phyloP scores from a whole-genome alignment of 1,140 invertebrate species.

The Pseudomyrmex flavicornis region DNA sequence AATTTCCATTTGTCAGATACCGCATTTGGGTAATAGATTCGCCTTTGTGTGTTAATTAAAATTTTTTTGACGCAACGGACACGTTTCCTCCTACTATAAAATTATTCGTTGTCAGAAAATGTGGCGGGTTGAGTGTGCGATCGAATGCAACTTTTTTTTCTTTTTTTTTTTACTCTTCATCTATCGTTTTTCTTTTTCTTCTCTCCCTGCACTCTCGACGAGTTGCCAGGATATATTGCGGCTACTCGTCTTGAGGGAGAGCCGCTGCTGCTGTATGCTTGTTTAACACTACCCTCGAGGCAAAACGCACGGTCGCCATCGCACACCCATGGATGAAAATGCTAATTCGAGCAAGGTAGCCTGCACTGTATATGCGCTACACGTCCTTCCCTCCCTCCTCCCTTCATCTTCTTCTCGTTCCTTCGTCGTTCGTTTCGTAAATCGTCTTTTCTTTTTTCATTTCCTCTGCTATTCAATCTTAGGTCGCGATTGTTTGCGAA shows the following conservation, averaged over 20 bases:
- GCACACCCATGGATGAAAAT: conserved; percentile 76
- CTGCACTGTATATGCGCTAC: conserved; percentile 10
- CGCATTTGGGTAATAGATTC: no score
- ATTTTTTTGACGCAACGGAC: not conserved
- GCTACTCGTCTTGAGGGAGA: conserved; percentile 75
- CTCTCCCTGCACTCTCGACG: not conserved
- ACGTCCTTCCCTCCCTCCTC: conserved; percentile 8
- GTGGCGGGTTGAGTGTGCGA: conserved; percentile 47
- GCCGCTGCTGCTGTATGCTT: conserved; percentile 58
- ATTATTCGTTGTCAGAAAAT: conserved; percentile 60
- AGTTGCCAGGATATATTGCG: conserved; percentile 57
- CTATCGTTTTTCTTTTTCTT: not conserved
- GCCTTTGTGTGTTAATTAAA: no score
- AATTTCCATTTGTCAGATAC: no score
- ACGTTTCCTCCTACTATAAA: not conserved
- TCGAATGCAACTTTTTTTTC: conserved; percentile 18
- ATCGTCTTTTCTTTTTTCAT: no score
- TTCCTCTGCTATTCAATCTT: no score
- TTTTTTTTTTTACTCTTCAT: not conserved
- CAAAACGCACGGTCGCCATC: conserved; percentile 70
- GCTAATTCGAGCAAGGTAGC: conserved; percentile 73
- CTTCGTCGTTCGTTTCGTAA: conserved; percentile 21
- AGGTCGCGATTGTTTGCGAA: no score
- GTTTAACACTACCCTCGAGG: conserved; percentile 75
- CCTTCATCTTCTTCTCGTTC: no score